These are phyloP conservation scores for Halcyon smyrnensis DNA, from an alignment of 2,797 vertebrate genomes.

Conservation along the genomic window DNA sequence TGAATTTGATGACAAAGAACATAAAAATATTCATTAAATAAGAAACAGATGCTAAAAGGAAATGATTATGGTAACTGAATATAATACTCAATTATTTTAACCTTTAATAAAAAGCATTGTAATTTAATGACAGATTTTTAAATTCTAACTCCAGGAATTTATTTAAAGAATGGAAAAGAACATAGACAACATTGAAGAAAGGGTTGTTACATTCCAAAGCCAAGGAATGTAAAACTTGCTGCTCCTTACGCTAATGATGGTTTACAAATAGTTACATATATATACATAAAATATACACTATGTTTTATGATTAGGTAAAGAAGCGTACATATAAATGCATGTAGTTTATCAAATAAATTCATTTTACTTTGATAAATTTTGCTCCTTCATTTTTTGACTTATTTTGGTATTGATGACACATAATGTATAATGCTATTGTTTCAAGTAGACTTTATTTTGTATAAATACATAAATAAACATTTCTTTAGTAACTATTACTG, in stretches of 20 bases:
- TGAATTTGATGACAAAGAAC: not conserved
- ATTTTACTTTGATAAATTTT: not conserved
- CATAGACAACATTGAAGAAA: not conserved
- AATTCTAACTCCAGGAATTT: not conserved
- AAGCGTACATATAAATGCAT: not conserved
- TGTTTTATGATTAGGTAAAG: not conserved
- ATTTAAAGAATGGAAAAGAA: not conserved
- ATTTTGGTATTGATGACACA: not conserved
- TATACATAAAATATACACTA: not conserved
- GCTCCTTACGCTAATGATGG: not conserved
- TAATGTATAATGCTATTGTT: not conserved
- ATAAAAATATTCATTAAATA: not conserved
- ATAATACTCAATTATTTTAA: not conserved
- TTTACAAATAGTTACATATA: not conserved
- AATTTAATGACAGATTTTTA: not conserved
- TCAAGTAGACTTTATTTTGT: not conserved
- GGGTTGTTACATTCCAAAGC: not conserved
- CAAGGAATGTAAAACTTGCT: not conserved
- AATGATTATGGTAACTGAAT: not conserved
- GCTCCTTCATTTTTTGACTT: not conserved
- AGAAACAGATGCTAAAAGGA: not conserved
- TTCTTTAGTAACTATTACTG: not conserved
- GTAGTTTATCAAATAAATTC: not conserved
- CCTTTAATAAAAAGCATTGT: not conserved
- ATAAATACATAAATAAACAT: not conserved